Conservation (phyloP, 23 tunicate genomes). For the Trididemnum clinides region DNA sequence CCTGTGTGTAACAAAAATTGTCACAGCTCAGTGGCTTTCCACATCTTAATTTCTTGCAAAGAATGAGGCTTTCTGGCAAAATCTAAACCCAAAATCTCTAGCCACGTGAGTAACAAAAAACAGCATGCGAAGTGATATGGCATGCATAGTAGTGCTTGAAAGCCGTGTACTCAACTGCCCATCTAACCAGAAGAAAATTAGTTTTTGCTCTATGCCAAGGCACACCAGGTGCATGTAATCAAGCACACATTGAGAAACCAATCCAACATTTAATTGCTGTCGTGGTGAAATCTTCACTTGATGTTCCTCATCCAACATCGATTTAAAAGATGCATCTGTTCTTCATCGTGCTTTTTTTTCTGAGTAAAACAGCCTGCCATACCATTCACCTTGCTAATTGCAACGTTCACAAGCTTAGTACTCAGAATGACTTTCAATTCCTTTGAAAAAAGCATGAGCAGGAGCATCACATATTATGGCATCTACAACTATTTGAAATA, state of each 20-base stretch:
- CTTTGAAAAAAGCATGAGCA: constrained; percentile 46
- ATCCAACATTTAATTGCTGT: constrained; percentile 23
- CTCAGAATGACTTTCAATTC: constrained; percentile 38
- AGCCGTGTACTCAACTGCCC: constrained; percentile 29
- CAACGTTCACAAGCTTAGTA: constrained; percentile 43
- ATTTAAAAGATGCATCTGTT: constrained; percentile 28
- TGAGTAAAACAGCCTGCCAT: constrained; percentile 29
- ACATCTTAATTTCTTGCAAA: constrained; percentile 9
- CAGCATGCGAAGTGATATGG: neutral
- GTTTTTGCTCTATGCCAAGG: constrained; percentile 32
- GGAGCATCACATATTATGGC: constrained; percentile 63
- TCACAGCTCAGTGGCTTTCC: constrained; percentile 55
- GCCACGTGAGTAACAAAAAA: constrained; percentile 10
- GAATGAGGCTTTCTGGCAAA: constrained; percentile 17
- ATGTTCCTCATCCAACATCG: constrained; percentile 26
- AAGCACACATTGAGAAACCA: constrained; percentile 45
- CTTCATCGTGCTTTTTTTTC: neutral
- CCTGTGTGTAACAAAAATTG: constrained; percentile 36
- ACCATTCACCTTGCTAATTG: constrained; percentile 25
- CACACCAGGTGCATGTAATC: constrained; percentile 56
- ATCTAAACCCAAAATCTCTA: no score
- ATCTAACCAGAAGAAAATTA: constrained; percentile 28
- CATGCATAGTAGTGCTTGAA: neutral
- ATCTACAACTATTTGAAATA: neutral
- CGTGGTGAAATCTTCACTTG: constrained; percentile 10